These are phyloP conservation scores for Bombus waltoni DNA, from an alignment of 1,140 invertebrate genomes.

Conservation along the genomic window DNA sequence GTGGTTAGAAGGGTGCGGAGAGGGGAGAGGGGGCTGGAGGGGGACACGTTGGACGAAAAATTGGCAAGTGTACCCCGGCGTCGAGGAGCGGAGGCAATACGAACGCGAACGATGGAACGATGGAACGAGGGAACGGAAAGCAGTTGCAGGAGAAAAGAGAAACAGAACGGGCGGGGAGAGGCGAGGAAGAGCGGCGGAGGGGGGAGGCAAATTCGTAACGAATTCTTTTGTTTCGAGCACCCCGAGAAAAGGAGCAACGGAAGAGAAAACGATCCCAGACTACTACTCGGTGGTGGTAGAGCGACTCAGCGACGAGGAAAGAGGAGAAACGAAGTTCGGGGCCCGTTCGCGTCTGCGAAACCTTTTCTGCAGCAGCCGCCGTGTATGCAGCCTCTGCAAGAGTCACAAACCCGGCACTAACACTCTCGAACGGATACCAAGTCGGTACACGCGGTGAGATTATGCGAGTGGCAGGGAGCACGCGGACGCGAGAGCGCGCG, in stretches of 20 bases:
- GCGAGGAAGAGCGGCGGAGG: constrained; percentile 38
- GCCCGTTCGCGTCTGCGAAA: constrained; percentile 63
- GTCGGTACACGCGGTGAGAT: background rate
- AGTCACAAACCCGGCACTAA: constrained; percentile 57
- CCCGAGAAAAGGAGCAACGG: constrained; percentile 76
- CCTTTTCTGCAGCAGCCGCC: constrained; percentile 68
- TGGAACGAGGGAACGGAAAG: background rate
- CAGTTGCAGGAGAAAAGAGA: constrained; percentile 30
- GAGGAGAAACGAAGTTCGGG: constrained; percentile 54
- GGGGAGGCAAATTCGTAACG: constrained; percentile 78
- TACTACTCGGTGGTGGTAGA: constrained; percentile 63
- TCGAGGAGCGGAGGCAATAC: constrained; percentile 27
- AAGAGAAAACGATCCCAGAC: constrained; percentile 74
- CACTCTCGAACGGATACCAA: constrained; percentile 9
- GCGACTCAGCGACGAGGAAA: constrained; percentile 49
- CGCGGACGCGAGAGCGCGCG: constrained; percentile 60
- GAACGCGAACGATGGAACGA: constrained; percentile 9
- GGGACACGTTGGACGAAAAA: constrained; percentile 26
- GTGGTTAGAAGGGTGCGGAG: too few relatives aligned
- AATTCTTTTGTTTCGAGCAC: constrained; percentile 81
- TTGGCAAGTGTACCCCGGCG: constrained; percentile 32
- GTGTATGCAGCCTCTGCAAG: constrained; percentile 62
- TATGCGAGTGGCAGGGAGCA: constrained; percentile 17
- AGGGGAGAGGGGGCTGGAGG: too few relatives aligned
- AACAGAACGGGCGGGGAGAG: constrained; percentile 50